Percentiles rank a stretch among this genome's conserved stretches.
Conservation (phyloP, 2,888 invertebrate genomes). For the Sminthurides aquaticus region DNA sequence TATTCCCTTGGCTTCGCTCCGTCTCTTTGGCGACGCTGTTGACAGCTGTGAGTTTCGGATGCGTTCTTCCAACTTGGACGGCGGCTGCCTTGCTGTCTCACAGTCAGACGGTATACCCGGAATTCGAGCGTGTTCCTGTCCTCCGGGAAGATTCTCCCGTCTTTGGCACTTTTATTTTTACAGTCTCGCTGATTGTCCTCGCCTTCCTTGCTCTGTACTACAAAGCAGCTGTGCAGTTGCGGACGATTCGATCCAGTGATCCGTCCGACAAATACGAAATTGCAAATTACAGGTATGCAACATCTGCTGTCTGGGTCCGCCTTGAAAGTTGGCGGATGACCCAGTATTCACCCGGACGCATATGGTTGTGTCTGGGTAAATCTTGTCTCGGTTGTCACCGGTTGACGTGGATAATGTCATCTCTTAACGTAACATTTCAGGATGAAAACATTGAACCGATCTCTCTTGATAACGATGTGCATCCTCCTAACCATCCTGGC, state of each 20-base stretch:
- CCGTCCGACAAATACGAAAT: constrained; percentile 13
- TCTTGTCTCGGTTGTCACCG: too few relatives aligned
- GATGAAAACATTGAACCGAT: constrained; percentile 34
- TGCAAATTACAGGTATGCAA: constrained; percentile 20
- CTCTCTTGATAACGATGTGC: constrained; percentile 24
- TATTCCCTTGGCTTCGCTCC: constrained; percentile 36
- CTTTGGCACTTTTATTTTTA: constrained; percentile 30
- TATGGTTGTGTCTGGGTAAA: too few relatives aligned
- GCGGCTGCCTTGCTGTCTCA: constrained; percentile 29
- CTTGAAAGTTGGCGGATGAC: background rate
- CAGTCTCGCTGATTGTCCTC: constrained; percentile 24
- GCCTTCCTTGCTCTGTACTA: constrained; percentile 28
- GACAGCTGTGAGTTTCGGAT: constrained; percentile 34
- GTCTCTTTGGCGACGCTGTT: constrained; percentile 35
- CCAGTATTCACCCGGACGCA: background rate
- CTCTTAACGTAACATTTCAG: too few relatives aligned
- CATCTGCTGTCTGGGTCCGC: background rate
- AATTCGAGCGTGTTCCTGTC: constrained; percentile 23
- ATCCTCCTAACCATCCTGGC: constrained; percentile 28
- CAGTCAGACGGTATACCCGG: constrained; percentile 12
- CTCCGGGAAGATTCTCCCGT: constrained; percentile 31
- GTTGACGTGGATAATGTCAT: background rate
- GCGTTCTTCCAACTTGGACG: constrained; percentile 37
- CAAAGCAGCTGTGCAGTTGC: constrained; percentile 27
- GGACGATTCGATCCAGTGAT: constrained; percentile 7